Evolutionary conservation across 2,797 vertebrate species (phyloP).

Genomic region (Odontamblyopus rebecca): DNA sequence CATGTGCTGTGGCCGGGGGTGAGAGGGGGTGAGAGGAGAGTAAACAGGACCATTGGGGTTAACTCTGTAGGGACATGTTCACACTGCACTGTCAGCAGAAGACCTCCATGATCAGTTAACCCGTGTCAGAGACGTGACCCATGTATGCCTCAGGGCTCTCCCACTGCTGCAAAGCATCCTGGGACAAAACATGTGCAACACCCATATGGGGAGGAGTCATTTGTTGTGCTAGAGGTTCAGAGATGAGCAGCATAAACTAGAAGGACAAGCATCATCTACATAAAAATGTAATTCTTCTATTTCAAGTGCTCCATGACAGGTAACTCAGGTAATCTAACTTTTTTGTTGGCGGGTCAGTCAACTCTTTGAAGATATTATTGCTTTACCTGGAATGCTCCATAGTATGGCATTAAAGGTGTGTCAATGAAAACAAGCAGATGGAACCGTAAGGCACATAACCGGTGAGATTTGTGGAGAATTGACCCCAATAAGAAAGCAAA

Average conservation of each 20-base stretch:
- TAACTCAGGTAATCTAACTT: too few species aligned
- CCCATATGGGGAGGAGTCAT: background rate
- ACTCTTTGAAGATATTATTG: too few species aligned
- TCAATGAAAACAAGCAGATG: too few species aligned
- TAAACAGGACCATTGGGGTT: constrained; percentile 74
- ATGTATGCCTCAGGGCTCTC: constrained; percentile 28
- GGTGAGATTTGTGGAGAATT: too few species aligned
- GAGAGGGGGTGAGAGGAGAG: constrained; percentile 50
- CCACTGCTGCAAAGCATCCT: constrained; percentile 30
- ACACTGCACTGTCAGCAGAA: constrained; percentile 66
- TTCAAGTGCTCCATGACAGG: too few species aligned
- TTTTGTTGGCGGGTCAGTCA: too few species aligned
- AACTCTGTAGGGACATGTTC: constrained; percentile 66
- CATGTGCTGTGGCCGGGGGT: constrained; percentile 20
- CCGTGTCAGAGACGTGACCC: constrained; percentile 70
- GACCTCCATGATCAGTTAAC: constrained; percentile 66
- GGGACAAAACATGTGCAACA: constrained; percentile 38
- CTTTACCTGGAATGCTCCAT: too few species aligned
- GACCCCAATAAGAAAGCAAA: too few species aligned
- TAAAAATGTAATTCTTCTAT: too few species aligned
- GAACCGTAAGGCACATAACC: too few species aligned
- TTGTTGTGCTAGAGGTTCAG: background rate
- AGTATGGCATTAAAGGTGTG: too few species aligned
- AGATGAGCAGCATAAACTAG: background rate
- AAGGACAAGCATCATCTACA: too few species aligned